Evolutionary conservation across 2,888 invertebrate species (phyloP).

Genomic region (Sinopyrophorus schimmeli): DNA sequence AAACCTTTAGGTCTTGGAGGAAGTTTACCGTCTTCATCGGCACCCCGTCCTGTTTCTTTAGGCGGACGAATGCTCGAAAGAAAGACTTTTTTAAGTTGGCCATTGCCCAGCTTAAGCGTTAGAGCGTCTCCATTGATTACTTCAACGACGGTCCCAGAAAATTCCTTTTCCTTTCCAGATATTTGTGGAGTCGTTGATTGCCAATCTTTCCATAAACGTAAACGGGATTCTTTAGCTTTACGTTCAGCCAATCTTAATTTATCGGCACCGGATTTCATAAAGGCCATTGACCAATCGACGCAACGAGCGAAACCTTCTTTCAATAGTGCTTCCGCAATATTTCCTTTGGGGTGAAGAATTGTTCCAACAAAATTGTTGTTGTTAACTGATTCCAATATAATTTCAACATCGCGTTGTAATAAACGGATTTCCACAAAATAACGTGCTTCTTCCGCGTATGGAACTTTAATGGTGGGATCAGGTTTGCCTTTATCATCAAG

Average conservation of each 20-base stretch:
- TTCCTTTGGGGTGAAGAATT: slow-evolving; percentile 87
- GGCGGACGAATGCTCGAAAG: slow-evolving; percentile 95
- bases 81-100: slow-evolving; percentile 86
- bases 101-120: slow-evolving; percentile 78
- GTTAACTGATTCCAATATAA: slow-evolving; percentile 88
- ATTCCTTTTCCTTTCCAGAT: slow-evolving; percentile 79
- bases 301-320: slow-evolving; percentile 91
- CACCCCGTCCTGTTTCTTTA: slow-evolving; percentile 64
- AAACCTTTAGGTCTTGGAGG: slow-evolving; percentile 72
- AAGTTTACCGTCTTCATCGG: slow-evolving; percentile 70
- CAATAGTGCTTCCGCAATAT: slow-evolving; percentile 87
- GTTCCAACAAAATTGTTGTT: slow-evolving; percentile 94
- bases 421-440: slow-evolving; percentile 91
- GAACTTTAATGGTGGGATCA: slow-evolving; percentile 67
- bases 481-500: slow-evolving; percentile 72
- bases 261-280: slow-evolving; percentile 76
- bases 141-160: slow-evolving; percentile 82
- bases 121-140: slow-evolving; percentile 94
- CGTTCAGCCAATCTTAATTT: slow-evolving; percentile 83
- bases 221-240: slow-evolving; percentile 81
- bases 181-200: slow-evolving; percentile 73
- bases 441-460: slow-evolving; percentile 87
- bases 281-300: slow-evolving; percentile 90
- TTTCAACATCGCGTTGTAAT: slow-evolving; percentile 87
- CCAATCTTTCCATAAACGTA: slow-evolving; percentile 92